A percentile compares a stretch with the other conserved stretches of the same genome.
phyloP scores from a whole-genome alignment of 1,140 invertebrate species.

The roundworm (Caenorhabditis elegans) region WBcel235 BX284605.5:10375001-10375500 shows the following conservation, averaged over 20 bases:
- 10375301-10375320: constrained; percentile 38
- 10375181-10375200: constrained; percentile 35
- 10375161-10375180: background rate
- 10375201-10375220: constrained; percentile 25
- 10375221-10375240: constrained; percentile 39
- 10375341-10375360: constrained; percentile 50
- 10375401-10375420: constrained; percentile 49
- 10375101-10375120: background rate
- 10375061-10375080: constrained; percentile 38
- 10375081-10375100: too few relatives aligned
- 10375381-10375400: constrained; percentile 49
- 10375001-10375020: constrained; percentile 44
- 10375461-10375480: constrained; percentile 44
- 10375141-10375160: constrained; percentile 4
- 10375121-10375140: background rate
- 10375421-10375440: constrained; percentile 48
- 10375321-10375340: constrained; percentile 43
- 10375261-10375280: too few relatives aligned
- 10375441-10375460: constrained; percentile 48
- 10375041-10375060: constrained; percentile 33
- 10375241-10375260: background rate
- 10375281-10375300: constrained; percentile 35
- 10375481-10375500: constrained; percentile 53
- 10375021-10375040: constrained; percentile 37
- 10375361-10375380: constrained; percentile 48